These are phyloP conservation scores for Gisinianus flammeolus DNA, from an alignment of 2,888 invertebrate genomes.

Conservation along the genomic window DNA sequence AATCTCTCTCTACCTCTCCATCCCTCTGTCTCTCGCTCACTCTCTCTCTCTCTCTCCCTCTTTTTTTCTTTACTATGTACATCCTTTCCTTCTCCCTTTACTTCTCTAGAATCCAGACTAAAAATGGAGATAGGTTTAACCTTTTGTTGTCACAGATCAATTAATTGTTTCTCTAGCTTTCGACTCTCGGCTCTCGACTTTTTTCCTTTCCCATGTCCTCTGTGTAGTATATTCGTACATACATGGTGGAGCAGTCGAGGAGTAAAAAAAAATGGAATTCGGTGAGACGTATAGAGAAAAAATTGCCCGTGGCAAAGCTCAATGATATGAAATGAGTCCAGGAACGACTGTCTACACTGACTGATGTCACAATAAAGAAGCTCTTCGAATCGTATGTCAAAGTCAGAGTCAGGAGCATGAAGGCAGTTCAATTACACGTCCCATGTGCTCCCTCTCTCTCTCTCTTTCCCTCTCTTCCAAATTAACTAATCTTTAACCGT, in stretches of 20 bases:
- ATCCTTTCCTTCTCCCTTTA: not conserved
- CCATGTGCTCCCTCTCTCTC: conserved; percentile 12
- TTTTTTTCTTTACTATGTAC: not conserved
- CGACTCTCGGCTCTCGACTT: not conserved
- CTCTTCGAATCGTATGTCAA: conserved; percentile 44
- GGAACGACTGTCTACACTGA: conserved; percentile 31
- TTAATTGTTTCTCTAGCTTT: conserved; percentile 22
- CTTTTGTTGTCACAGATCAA: conserved; percentile 30
- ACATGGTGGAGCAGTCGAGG: not conserved
- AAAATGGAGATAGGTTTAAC: conserved; percentile 17
- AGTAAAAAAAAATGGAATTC: conserved; percentile 9
- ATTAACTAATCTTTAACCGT: conserved; percentile 40
- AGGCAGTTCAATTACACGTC: conserved; percentile 41
- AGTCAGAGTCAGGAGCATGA: conserved; percentile 40
- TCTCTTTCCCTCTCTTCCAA: conserved; percentile 12
- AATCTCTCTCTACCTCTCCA: not conserved
- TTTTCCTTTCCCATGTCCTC: not conserved
- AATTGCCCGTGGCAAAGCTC: conserved; percentile 1
- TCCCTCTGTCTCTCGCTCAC: not conserved
- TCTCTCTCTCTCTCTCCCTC: not conserved
- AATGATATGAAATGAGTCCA: conserved; percentile 22
- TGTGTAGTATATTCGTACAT: not conserved
- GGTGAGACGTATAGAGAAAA: not conserved
- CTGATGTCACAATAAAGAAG: conserved; percentile 44
- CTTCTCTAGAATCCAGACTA: not conserved